Percentiles rank a stretch among this genome's conserved stretches.
These are phyloP conservation scores for Anas capensis DNA, from an alignment of 2,797 vertebrate species.

Conservation along the genomic window DNA sequence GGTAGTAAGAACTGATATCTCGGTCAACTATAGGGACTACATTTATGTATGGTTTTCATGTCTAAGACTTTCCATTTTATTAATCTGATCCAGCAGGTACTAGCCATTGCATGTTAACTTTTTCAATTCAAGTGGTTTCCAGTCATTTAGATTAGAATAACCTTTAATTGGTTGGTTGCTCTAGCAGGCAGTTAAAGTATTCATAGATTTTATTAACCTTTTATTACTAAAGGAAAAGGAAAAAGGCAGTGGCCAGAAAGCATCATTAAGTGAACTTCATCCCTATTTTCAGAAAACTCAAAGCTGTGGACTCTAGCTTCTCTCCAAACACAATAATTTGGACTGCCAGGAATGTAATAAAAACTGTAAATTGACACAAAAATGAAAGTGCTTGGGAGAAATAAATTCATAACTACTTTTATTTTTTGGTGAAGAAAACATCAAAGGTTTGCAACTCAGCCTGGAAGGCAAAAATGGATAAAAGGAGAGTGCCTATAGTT, in stretches of 20 bases:
- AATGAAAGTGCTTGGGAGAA: slow-evolving; percentile 68
- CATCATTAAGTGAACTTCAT: slow-evolving; percentile 52
- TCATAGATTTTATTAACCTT: slow-evolving; percentile 65
- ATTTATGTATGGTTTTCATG: slow-evolving; percentile 1
- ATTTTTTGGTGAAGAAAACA: slow-evolving; percentile 62
- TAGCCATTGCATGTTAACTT: slow-evolving; percentile 33
- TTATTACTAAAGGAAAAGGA: slow-evolving; percentile 48
- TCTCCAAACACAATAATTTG: slow-evolving; percentile 60
- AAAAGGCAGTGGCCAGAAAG: slow-evolving; percentile 40
- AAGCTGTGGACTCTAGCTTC: slow-evolving; percentile 35
- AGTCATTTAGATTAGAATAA: slow-evolving; percentile 68
- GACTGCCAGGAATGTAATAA: slow-evolving; percentile 53
- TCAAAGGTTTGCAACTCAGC: slow-evolving; percentile 65
- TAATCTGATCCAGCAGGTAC: slow-evolving; percentile 28
- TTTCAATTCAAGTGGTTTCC: slow-evolving; percentile 44
- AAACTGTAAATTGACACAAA: slow-evolving; percentile 70
- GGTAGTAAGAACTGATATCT: not conserved
- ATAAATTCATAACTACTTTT: slow-evolving; percentile 66
- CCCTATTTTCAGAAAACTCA: slow-evolving; percentile 26
- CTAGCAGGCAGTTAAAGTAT: slow-evolving; percentile 63
- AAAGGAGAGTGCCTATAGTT: slow-evolving; percentile 64
- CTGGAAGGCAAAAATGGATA: slow-evolving; percentile 60
- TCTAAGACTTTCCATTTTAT: not conserved
- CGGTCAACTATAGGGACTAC: not conserved
- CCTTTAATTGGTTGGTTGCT: slow-evolving; percentile 59